Percentiles rank a stretch among this genome's conserved stretches.
phyloP scores from a whole-genome alignment of 2,797 vertebrate genomes.

The Kryptolebias ocellatus region DNA sequence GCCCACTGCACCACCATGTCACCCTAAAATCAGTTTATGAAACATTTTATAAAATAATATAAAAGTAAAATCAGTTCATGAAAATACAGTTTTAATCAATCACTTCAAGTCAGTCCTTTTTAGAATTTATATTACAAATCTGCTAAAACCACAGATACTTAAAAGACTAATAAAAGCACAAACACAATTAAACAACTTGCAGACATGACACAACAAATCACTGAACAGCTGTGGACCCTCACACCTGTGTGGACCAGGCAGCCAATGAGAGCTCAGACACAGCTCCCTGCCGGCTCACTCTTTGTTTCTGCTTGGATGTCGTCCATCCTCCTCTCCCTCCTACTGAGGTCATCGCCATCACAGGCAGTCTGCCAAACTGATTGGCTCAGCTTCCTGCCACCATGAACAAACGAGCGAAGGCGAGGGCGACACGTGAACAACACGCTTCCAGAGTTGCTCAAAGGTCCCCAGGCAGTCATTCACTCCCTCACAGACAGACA shows the following conservation, averaged over 20 bases:
- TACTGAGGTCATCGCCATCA: constrained; percentile 7
- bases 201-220: too few relatives aligned
- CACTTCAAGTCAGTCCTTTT: too few relatives aligned
- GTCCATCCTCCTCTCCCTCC: constrained; percentile 5
- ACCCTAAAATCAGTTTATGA: too few relatives aligned
- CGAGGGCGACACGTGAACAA: constrained; percentile 40
- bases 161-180: too few relatives aligned
- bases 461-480: constrained; percentile 50
- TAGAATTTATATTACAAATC: too few relatives aligned
- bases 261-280: constrained; percentile 33
- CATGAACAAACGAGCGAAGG: background rate
- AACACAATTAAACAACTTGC: too few relatives aligned
- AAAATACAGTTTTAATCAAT: too few relatives aligned
- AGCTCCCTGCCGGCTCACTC: constrained; percentile 16
- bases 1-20: too few relatives aligned
- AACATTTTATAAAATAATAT: too few relatives aligned
- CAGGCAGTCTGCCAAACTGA: constrained; percentile 20
- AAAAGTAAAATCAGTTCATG: too few relatives aligned
- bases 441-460: constrained; percentile 57
- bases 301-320: constrained; percentile 8
- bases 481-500: constrained; percentile 8
- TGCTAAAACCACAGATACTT: too few relatives aligned
- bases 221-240: too few relatives aligned
- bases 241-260: background rate
- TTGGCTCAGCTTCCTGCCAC: constrained; percentile 13